Conservation (phyloP, 2,888 invertebrate species). For the Diaperis boleti region DNA sequence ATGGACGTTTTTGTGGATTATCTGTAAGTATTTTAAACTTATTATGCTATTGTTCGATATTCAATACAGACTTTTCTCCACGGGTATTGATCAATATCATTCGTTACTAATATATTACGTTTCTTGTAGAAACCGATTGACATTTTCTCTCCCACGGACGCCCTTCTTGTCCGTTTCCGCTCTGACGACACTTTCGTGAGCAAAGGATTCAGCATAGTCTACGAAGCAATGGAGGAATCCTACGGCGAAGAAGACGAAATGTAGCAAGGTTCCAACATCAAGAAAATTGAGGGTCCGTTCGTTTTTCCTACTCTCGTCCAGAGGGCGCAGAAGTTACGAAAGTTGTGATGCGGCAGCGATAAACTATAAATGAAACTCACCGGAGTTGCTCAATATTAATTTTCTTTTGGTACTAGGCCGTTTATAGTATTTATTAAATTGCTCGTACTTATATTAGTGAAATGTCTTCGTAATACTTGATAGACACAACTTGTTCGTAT, state of each 20-base stretch:
- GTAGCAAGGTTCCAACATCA: neutral
- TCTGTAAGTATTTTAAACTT: slow-evolving; percentile 46
- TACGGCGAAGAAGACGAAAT: slow-evolving; percentile 52
- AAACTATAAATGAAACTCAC: too few relatives aligned
- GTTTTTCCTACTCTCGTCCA: slow-evolving; percentile 6
- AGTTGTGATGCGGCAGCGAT: slow-evolving; percentile 10
- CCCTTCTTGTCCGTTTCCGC: slow-evolving; percentile 87
- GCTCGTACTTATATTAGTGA: slow-evolving; percentile 40
- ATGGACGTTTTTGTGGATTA: slow-evolving; percentile 87
- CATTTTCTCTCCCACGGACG: slow-evolving; percentile 88
- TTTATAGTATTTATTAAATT: slow-evolving; percentile 40
- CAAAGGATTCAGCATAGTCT: slow-evolving; percentile 94
- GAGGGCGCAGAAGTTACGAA: slow-evolving; percentile 16
- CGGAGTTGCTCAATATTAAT: slow-evolving; percentile 31
- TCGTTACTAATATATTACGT: too few relatives aligned
- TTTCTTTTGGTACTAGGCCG: slow-evolving; percentile 22
- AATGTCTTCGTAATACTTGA: slow-evolving; percentile 37
- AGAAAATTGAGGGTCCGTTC: too few relatives aligned
- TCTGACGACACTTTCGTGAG: slow-evolving; percentile 91
- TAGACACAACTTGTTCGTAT: slow-evolving; percentile 30
- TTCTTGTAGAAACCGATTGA: slow-evolving; percentile 84
- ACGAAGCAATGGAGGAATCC: slow-evolving; percentile 75
- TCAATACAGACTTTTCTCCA: too few relatives aligned
- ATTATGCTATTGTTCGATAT: too few relatives aligned
- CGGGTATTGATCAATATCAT: too few relatives aligned